Base-by-base conservation (phyloP, 2,797 vertebrate genomes). In the Otus scops region DNA sequence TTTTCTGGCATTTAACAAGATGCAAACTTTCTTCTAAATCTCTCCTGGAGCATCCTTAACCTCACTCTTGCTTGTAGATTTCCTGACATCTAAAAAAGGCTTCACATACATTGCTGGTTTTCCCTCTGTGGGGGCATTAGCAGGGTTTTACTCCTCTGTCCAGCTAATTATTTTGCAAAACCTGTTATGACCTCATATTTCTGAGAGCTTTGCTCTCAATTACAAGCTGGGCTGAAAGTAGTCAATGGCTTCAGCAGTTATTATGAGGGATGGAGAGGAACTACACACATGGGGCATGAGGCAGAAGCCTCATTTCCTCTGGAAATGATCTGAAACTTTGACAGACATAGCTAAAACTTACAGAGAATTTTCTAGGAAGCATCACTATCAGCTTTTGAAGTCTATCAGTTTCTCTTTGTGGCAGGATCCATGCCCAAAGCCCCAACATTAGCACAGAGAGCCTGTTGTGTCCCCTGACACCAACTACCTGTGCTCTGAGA, bases 271-370 rank as follows among this genome's bases (percentile, higher is more conserved):
- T 61, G 71, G 64, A 92, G 71, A 60, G 19, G 50, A 83, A 76
- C 75, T 88, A 85, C 0, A 0, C 32, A 76, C 39, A 43, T 43
- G 60, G 30, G 54, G 75, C 39, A 65, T 5, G 43, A 93, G 59
- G 67, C 81, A 95, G 71, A 89, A 96, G 71, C 56, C 53, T 96
- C 59, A 82, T 92, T 96, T 96, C 96, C 84, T 61, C 91, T 92
- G 81, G 68, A 93, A 93, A 80, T 15, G 2, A 53, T 57, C 56
- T 34, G 71, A 84, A 92, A 74, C 64, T 53, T 69, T 23, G 50
- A 82, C 77, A 95, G n/a, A 34, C n/a, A 47, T 20, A 8, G 30
- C 11, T 17, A 74, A 64, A 88, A 77, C 19, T 53, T n/a, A 19
- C 19, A 26, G 36, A 56, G 12, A 79, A 56, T 26, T 63, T 64